These are phyloP conservation scores for Paedocypris sp. DNA, from an alignment of 2,113 vertebrate species.

Conservation along the genomic window DNA sequence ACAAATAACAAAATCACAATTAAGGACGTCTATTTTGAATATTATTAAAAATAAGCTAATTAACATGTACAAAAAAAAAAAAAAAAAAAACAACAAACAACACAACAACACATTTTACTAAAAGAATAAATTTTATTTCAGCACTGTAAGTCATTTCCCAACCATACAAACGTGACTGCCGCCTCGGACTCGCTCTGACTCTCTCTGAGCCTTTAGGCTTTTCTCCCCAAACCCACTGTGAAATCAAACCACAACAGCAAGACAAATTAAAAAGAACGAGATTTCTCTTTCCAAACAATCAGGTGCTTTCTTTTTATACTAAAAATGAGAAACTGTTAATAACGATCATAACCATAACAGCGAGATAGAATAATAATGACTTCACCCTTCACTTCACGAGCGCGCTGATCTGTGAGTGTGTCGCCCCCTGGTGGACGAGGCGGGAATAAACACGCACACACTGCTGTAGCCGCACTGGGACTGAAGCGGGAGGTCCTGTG, in stretches of 20 bases:
- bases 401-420: too few species aligned
- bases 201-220: conserved; percentile 43
- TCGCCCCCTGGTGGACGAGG: conserved; percentile 32
- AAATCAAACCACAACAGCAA: conserved; percentile 68
- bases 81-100: background rate
- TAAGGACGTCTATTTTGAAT: too few species aligned
- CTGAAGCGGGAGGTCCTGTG: conserved; percentile 26
- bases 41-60: too few species aligned
- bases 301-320: conserved; percentile 70
- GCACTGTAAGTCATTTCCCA: conserved; percentile 75
- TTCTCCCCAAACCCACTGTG: conserved; percentile 62
- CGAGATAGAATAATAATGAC: conserved; percentile 66
- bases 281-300: conserved; percentile 63
- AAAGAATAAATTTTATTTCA: conserved; percentile 82
- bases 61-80: background rate
- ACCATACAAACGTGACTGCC: conserved; percentile 72
- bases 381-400: conserved; percentile 62
- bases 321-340: conserved; percentile 68
- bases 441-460: conserved; percentile 21
- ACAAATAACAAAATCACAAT: too few species aligned
- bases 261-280: conserved; percentile 53
- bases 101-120: conserved; percentile 65
- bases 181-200: conserved; percentile 56
- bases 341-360: conserved; percentile 69
- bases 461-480: conserved; percentile 26